These are phyloP conservation scores for Engystomops pustulosus DNA, from an alignment of 2,113 vertebrate species.

Conservation along the genomic window DNA sequence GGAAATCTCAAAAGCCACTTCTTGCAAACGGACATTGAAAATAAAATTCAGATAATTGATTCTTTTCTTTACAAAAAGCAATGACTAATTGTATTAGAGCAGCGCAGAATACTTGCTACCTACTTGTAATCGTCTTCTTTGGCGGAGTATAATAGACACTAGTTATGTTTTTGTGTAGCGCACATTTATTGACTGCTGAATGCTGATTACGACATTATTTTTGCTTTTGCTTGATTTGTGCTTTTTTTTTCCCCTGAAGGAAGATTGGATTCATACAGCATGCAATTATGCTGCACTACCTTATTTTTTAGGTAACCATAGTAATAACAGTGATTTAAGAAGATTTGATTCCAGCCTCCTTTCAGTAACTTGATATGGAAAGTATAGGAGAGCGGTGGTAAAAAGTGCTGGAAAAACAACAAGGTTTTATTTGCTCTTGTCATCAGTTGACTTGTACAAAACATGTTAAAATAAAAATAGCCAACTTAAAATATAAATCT, in stretches of 20 bases:
- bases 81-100: conserved; percentile 5
- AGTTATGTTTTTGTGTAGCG: neutral
- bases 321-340: conserved; percentile 40
- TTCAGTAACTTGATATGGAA: conserved; percentile 14
- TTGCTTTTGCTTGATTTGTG: conserved; percentile 14
- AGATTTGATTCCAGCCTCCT: neutral
- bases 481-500: neutral
- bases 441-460: neutral
- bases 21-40: neutral
- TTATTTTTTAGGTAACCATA: conserved; percentile 49
- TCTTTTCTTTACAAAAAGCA: neutral
- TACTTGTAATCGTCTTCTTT: neutral
- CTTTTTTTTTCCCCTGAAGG: conserved; percentile 9
- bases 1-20: neutral
- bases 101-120: neutral
- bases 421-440: neutral
- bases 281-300: conserved; percentile 7
- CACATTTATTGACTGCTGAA: neutral
- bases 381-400: neutral
- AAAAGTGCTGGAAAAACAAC: neutral
- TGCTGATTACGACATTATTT: conserved; percentile 30
- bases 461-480: neutral
- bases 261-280: conserved; percentile 10
- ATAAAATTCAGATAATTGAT: neutral
- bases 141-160: neutral